Conservation (phyloP, 2,113 vertebrate genomes). For the Rhadina sibilatrix region DNA sequence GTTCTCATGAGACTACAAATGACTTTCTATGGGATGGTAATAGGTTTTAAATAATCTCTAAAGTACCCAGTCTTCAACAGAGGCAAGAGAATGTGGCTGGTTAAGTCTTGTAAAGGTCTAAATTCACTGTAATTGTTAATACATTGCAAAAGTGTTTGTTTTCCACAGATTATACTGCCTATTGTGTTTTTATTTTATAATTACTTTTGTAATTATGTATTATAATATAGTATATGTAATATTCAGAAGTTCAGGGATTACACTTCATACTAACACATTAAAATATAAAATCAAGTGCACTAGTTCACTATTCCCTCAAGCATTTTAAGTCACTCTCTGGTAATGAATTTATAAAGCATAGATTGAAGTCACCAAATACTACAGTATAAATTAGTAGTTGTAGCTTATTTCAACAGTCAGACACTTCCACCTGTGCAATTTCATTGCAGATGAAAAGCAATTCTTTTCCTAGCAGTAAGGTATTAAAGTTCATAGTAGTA, state of each 20-base stretch:
- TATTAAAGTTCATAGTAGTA: not conserved
- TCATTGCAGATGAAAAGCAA: not conserved
- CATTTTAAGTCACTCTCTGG: not conserved
- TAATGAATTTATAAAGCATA: not conserved
- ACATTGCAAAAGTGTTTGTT: not conserved
- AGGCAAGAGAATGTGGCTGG: not conserved
- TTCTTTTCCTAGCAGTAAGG: not conserved
- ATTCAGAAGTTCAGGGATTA: not conserved
- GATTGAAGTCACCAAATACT: not conserved
- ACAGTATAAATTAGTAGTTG: not conserved
- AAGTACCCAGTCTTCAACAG: not conserved
- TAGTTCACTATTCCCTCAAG: not conserved
- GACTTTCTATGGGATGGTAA: not conserved
- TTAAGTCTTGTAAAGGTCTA: not conserved
- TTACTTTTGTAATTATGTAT: not conserved
- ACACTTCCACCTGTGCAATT: not conserved
- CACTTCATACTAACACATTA: not conserved
- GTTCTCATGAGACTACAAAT: not conserved
- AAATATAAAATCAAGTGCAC: not conserved
- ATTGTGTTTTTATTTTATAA: not conserved
- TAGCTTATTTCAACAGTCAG: slow-evolving; percentile 13
- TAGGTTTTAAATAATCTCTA: not conserved
- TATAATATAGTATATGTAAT: not conserved
- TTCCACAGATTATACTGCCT: not conserved
- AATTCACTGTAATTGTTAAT: not conserved